Percentiles rank a stretch among this genome's conserved stretches.
phyloP scores from a whole-genome alignment of 2,888 invertebrate genomes.

The Glaucopsyche alexis region DNA sequence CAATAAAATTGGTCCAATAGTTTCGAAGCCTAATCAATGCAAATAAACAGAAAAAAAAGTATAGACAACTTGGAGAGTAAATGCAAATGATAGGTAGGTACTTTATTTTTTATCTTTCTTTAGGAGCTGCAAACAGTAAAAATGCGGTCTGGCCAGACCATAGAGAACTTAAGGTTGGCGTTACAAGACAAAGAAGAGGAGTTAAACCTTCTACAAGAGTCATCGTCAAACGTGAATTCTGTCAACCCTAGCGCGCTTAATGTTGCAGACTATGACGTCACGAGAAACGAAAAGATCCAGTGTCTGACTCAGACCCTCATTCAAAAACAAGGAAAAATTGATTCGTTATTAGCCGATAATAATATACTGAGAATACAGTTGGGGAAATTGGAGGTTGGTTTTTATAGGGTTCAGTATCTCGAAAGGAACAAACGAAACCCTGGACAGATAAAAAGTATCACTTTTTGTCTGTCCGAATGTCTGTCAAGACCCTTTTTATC shows the following conservation, averaged over 20 bases:
- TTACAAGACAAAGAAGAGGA: constrained; percentile 62
- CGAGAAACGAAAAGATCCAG: constrained; percentile 67
- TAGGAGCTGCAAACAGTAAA: constrained; percentile 63
- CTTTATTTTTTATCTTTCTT: constrained; percentile 36
- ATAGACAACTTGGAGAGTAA: too few relatives aligned
- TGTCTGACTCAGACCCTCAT: constrained; percentile 90
- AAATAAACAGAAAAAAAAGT: too few relatives aligned
- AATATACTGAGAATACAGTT: constrained; percentile 91
- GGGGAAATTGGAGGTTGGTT: constrained; percentile 86
- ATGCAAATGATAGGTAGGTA: too few relatives aligned
- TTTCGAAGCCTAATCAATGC: too few relatives aligned
- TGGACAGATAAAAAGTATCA: too few relatives aligned
- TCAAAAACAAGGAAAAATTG: constrained; percentile 91
- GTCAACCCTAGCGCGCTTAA: constrained; percentile 62
- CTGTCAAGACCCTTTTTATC: too few relatives aligned
- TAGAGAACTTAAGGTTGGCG: constrained; percentile 54
- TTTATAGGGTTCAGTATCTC: too few relatives aligned
- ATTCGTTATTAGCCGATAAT: constrained; percentile 89
- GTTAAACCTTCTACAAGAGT: constrained; percentile 50
- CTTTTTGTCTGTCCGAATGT: too few relatives aligned
- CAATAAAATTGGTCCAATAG: too few relatives aligned
- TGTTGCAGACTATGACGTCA: constrained; percentile 65
- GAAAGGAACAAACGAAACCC: too few relatives aligned
- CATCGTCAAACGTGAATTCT: constrained; percentile 49
- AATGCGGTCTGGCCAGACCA: constrained; percentile 58